These are phyloP conservation scores for Leucopsar rothschildi DNA, from an alignment of 2,113 vertebrate genomes.

Conservation along the genomic window DNA sequence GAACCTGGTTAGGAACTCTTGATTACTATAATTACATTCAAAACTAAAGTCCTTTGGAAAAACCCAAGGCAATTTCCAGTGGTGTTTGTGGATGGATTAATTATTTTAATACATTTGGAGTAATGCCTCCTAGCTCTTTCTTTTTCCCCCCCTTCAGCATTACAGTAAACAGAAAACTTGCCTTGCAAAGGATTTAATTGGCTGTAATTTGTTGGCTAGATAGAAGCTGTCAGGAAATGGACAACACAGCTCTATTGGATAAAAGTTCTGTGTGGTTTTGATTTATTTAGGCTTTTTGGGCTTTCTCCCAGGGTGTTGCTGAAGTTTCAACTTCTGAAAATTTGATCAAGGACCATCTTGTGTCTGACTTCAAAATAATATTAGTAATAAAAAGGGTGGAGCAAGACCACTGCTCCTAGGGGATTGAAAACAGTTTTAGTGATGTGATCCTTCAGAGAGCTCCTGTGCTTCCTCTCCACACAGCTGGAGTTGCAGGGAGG, in stretches of 20 bases:
- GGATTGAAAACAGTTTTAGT: neutral
- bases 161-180: neutral
- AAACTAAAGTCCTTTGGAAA: neutral
- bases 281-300: neutral
- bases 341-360: neutral
- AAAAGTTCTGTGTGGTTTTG: neutral
- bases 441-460: neutral
- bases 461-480: neutral
- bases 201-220: conserved; percentile 7
- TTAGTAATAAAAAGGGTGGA: neutral
- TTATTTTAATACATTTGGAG: conserved; percentile 34
- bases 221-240: neutral
- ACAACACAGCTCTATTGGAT: neutral
- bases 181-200: conserved; percentile 1
- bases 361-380: neutral
- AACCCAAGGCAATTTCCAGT: conserved; percentile 4
- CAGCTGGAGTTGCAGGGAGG: neutral
- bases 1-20: neutral
- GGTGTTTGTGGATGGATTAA: conserved; percentile 35
- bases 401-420: neutral
- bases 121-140: neutral
- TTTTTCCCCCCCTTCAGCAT: neutral
- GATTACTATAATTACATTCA: neutral
- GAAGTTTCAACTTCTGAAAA: neutral
- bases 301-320: neutral